Conservation (phyloP, 1,140 invertebrate genomes). For the Halesus radiatus region DNA sequence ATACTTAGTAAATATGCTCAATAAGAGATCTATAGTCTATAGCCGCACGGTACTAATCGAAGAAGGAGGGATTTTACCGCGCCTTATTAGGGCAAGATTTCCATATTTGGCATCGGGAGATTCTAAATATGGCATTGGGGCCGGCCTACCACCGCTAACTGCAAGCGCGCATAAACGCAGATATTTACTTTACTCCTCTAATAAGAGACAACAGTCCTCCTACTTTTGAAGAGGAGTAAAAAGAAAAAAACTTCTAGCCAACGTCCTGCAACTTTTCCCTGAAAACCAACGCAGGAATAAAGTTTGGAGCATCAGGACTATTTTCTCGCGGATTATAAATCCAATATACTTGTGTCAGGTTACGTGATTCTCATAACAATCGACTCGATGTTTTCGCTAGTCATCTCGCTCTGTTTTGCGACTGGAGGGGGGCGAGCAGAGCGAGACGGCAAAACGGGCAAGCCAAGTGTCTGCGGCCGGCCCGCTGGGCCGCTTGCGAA, state of each 20-base stretch:
- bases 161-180: constrained; percentile 61
- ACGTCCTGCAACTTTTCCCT: constrained; percentile 5
- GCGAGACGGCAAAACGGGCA: constrained; percentile 58
- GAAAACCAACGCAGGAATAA: constrained; percentile 23
- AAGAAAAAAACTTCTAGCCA: constrained; percentile 20
- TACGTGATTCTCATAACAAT: constrained; percentile 58
- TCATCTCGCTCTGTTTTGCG: constrained; percentile 58
- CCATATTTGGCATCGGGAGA: constrained; percentile 80
- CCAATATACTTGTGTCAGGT: constrained; percentile 59
- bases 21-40: constrained; percentile 16
- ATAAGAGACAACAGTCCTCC: constrained; percentile 14
- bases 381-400: constrained; percentile 45
- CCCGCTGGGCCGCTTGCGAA: constrained; percentile 61
- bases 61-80: constrained; percentile 77
- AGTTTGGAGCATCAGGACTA: constrained; percentile 48
- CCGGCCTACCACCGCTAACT: constrained; percentile 70
- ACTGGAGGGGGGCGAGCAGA: constrained; percentile 57
- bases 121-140: constrained; percentile 83
- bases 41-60: constrained; percentile 63
- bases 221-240: background rate
- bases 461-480: constrained; percentile 64
- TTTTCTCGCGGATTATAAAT: constrained; percentile 53
- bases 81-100: constrained; percentile 80
- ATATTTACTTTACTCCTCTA: constrained; percentile 47
- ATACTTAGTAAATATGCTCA: constrained; percentile 48